Evolutionary conservation across 2,888 invertebrate species (phyloP).

Genomic region (Chrysolina americana): DNA sequence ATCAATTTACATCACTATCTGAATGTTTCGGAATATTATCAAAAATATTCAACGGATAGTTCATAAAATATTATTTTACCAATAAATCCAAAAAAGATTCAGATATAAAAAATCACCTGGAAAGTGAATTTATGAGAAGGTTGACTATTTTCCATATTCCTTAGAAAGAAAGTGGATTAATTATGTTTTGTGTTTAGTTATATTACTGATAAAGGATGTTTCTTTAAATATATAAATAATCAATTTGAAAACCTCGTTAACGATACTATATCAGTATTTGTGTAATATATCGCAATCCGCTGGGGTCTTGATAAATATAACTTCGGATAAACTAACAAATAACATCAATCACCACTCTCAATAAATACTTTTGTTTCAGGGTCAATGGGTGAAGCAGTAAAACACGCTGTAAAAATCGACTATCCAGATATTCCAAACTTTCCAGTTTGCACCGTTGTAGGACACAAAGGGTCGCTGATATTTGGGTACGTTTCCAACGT

Average conservation of each 20-base stretch:
- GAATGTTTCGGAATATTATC: too few species aligned
- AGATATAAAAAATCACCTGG: too few species aligned
- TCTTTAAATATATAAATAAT: background rate
- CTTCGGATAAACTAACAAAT: background rate
- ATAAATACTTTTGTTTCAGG: constrained; percentile 33
- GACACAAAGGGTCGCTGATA: constrained; percentile 89
- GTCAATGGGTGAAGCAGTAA: constrained; percentile 44
- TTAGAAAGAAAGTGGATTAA: background rate
- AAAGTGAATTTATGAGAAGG: too few species aligned
- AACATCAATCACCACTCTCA: background rate
- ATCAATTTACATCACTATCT: too few species aligned
- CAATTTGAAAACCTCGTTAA: background rate
- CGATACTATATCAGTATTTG: constrained; percentile 6
- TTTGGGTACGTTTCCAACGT: constrained; percentile 85
- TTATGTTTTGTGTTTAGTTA: background rate
- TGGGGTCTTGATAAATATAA: constrained; percentile 11
- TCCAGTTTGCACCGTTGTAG: constrained; percentile 88
- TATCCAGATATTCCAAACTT: constrained; percentile 94
- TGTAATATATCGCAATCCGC: constrained; percentile 22
- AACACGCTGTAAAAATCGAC: constrained; percentile 38
- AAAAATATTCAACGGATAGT: too few species aligned
- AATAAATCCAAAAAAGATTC: too few species aligned
- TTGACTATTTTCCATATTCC: background rate
- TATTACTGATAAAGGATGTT: background rate
- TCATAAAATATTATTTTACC: too few species aligned